Conservation (phyloP, 2,888 invertebrate species). For the Xylota segnis region DNA sequence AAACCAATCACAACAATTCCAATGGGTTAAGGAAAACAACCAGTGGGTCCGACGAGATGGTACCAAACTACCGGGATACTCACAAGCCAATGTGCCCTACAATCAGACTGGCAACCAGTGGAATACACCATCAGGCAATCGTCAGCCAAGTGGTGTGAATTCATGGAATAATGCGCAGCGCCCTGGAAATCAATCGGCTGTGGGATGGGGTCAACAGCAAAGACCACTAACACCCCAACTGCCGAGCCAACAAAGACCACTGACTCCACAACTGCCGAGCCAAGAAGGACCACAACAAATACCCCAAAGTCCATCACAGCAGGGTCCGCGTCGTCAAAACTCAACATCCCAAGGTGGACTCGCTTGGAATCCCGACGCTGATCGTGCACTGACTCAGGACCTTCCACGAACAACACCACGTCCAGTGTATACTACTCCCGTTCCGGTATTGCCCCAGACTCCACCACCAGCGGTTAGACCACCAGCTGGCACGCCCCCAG, state of each 20-base stretch:
- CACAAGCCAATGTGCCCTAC: conserved; percentile 62
- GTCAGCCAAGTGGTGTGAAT: conserved; percentile 34
- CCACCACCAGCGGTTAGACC: conserved; percentile 25
- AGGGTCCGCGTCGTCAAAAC: conserved; percentile 39
- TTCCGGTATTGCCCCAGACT: conserved; percentile 38
- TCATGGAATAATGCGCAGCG: conserved; percentile 9
- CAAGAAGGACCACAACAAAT: conserved; percentile 23
- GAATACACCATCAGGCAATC: conserved; percentile 42
- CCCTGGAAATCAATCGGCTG: conserved; percentile 27
- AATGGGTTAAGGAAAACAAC: conserved; percentile 67
- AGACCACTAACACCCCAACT: conserved; percentile 3
- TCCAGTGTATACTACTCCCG: conserved; percentile 24
- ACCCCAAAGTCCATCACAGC: conserved; percentile 14
- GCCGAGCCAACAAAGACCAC: conserved; percentile 16
- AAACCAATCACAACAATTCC: conserved; percentile 57
- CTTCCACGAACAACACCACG: conserved; percentile 50
- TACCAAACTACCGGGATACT: conserved; percentile 56
- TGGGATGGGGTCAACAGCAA: conserved; percentile 12
- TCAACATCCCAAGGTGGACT: conserved; percentile 39
- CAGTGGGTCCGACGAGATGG: conserved; percentile 68
- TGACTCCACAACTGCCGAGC: conserved; percentile 6
- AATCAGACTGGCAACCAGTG: conserved; percentile 46
- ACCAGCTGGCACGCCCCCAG: conserved; percentile 18
- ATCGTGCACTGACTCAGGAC: conserved; percentile 58
- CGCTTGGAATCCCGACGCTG: conserved; percentile 62